Conservation (phyloP, 2,113 vertebrate genomes). For the Cyphomyrus discorhynchus region DNA sequence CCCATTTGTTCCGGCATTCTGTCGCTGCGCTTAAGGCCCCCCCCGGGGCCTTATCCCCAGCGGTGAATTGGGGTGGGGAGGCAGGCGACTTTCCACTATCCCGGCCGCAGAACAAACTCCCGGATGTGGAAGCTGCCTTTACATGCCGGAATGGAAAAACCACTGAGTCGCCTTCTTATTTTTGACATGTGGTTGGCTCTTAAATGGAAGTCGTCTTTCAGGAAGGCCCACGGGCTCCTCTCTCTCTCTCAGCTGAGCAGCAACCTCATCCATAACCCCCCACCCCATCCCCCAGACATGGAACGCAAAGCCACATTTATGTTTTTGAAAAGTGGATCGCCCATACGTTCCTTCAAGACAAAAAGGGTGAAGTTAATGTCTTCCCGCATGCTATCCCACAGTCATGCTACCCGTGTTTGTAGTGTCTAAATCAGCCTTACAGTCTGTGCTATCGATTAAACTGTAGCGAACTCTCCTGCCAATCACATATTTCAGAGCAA, state of each 20-base stretch:
- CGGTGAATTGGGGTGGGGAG: neutral
- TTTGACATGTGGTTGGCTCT: neutral
- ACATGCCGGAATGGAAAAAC: neutral
- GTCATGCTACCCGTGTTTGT: neutral
- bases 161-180: neutral
- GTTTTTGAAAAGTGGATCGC: neutral
- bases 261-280: neutral
- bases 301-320: neutral
- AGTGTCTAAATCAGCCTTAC: neutral
- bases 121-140: slow-evolving; percentile 3
- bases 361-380: neutral
- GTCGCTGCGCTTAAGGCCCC: neutral
- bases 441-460: neutral
- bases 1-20: neutral
- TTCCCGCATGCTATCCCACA: neutral
- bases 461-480: neutral
- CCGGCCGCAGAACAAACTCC: neutral
- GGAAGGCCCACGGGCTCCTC: neutral
- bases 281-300: neutral
- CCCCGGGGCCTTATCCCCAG: neutral
- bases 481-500: neutral
- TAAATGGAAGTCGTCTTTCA: neutral
- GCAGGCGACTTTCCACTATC: neutral
- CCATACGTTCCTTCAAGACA: neutral
- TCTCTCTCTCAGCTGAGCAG: neutral